Base-by-base conservation (phyloP, 1,140 invertebrate species). In the Ips typographus region DNA sequence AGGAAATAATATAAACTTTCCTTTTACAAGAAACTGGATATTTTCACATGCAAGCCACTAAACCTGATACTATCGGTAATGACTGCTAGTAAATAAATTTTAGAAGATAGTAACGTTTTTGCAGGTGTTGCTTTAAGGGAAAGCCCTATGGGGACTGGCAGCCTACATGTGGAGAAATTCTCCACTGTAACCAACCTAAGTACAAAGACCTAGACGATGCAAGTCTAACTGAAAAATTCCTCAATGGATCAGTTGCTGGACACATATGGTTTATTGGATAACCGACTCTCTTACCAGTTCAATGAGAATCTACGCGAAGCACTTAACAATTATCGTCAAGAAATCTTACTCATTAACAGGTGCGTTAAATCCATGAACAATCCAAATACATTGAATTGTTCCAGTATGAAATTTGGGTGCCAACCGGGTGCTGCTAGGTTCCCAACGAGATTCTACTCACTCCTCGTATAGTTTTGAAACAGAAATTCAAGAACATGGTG, bases 91-190 rank as follows among this genome's bases (percentile, higher is more conserved):
- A 55, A 5, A 5, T 47, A n/a, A 36, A 55, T 55, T 55, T 55
- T 55, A 37, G 4, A 2, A 47, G n/a, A 55, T 37, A 5, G 52
- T 8, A 49, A 49, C 3, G n/a, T 2, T 70, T 73, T 75, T 79
- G 51, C 72, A 88, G 89, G 89, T 60, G 82, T 84, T 7, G 87
- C 84, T 1, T 73, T 91, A 63, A 78, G 81, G 2, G 85, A 90
- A 59, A 89, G 89, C 4, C 94, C 94, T 1, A 83, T 85, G 1
- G 92, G 92, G 90, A 0, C 77, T 95, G 39, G 91, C 93, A 2
- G 90, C 87, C 1, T 95, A 95, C 73, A 88, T 94, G 6, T 95
- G 2, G 94, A 96, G 77, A 96, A 96, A 80, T 94, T 95, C 76
- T 90, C 88, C 6, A 80, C 74, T 36, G 90, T 89, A 86, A 93